phyloP scores from a whole-genome alignment of 1,140 invertebrate species.

The Notospermus geniculatus region DNA sequence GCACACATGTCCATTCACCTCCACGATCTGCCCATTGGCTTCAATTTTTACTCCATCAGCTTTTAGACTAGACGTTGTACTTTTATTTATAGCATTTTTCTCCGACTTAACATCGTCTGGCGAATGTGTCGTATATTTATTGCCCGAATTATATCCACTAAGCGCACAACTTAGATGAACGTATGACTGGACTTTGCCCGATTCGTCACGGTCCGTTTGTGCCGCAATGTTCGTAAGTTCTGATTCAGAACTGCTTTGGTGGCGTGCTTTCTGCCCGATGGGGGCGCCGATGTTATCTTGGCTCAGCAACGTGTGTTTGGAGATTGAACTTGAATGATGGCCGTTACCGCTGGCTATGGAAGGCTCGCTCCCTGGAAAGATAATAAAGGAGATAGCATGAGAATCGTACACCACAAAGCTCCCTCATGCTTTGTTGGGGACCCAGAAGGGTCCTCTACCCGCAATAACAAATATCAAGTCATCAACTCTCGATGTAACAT shows the following conservation, averaged over 20 bases:
- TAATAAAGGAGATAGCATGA: background rate
- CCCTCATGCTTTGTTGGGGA: too few species aligned
- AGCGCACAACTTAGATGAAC: too few species aligned
- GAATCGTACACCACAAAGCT: background rate
- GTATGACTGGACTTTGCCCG: too few species aligned
- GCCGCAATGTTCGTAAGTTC: background rate
- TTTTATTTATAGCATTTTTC: too few species aligned
- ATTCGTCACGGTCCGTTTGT: too few species aligned
- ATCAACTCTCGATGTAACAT: too few species aligned
- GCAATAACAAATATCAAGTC: too few species aligned
- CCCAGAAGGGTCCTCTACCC: too few species aligned
- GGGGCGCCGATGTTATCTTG: conserved; percentile 5
- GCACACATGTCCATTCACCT: too few species aligned
- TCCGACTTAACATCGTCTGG: background rate
- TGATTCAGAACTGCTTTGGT: conserved; percentile 3
- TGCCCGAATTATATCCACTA: background rate
- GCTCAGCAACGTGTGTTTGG: background rate
- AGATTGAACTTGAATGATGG: background rate
- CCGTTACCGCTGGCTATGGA: conserved; percentile 6
- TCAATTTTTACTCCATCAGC: too few species aligned
- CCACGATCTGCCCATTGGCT: too few species aligned
- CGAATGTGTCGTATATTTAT: conserved; percentile 3
- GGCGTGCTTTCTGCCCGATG: background rate
- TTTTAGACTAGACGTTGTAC: too few species aligned
- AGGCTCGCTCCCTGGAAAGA: conserved; percentile 7